Percentiles rank a stretch among this genome's conserved stretches.
These are phyloP conservation scores for Eulemur mongoz DNA, from an alignment of 2,797 vertebrate genomes.

Conservation along the genomic window DNA sequence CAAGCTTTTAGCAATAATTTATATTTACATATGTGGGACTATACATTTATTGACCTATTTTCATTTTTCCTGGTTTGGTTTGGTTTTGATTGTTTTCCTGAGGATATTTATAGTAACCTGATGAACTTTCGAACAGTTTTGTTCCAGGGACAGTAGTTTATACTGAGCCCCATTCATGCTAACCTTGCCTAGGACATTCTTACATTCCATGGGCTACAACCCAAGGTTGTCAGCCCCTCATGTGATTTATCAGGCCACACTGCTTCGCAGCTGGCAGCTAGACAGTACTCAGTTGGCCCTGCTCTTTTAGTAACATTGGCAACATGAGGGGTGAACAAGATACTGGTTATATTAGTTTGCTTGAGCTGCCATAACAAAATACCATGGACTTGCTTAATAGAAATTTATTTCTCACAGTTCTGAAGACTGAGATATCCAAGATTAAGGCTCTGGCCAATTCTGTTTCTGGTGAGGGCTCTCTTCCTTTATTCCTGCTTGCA, in stretches of 20 bases:
- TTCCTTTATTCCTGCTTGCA: not conserved
- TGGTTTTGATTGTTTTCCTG: conserved; percentile 36
- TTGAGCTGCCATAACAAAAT: conserved; percentile 23
- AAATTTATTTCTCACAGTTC: conserved; percentile 45
- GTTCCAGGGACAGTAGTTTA: conserved; percentile 6
- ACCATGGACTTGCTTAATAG: not conserved
- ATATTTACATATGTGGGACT: not conserved
- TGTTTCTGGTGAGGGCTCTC: not conserved
- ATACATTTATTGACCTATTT: not conserved
- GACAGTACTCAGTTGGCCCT: not conserved
- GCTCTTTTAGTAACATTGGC: conserved; percentile 33
- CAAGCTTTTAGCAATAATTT: not conserved
- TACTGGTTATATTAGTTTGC: conserved; percentile 5
- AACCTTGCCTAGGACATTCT: conserved; percentile 52
- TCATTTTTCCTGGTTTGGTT: not conserved
- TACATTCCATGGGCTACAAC: not conserved
- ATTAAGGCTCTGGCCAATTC: not conserved
- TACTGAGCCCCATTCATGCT: conserved; percentile 40
- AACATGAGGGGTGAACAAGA: conserved; percentile 19
- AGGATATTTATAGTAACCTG: conserved; percentile 28
- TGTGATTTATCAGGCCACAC: conserved; percentile 34
- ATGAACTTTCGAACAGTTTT: conserved; percentile 3
- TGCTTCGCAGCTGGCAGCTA: not conserved
- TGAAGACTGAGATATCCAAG: not conserved
- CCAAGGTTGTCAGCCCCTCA: conserved; percentile 11